These are phyloP conservation scores for Coptotermes formosanus DNA, from an alignment of 1,140 invertebrate species.

Conservation along the genomic window DNA sequence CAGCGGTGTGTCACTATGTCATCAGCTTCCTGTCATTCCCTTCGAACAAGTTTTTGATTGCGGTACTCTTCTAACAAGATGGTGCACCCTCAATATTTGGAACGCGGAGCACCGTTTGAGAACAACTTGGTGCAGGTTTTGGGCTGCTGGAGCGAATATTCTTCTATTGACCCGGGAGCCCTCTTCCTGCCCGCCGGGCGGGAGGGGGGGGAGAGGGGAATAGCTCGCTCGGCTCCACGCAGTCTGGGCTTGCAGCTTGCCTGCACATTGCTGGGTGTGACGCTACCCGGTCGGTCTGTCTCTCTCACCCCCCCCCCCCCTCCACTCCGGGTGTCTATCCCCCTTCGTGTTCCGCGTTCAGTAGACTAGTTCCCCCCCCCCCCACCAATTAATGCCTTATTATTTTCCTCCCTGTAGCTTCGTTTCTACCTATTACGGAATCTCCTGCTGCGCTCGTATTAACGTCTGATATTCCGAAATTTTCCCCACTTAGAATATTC, in stretches of 20 bases:
- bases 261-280: neutral
- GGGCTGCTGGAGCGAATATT: constrained; percentile 3
- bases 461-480: neutral
- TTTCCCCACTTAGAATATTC: neutral
- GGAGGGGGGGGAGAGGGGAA: too few relatives aligned
- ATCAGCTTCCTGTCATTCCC: too few relatives aligned
- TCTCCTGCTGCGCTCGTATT: neutral
- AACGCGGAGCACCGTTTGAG: neutral
- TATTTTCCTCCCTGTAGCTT: neutral
- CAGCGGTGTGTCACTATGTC: too few relatives aligned
- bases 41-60: too few relatives aligned
- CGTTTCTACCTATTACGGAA: too few relatives aligned
- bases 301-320: neutral
- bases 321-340: neutral
- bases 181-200: neutral
- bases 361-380: neutral
- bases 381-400: neutral
- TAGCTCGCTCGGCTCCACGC: neutral
- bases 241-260: neutral
- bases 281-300: neutral
- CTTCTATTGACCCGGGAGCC: constrained; percentile 16
- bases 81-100: too few relatives aligned
- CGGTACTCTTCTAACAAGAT: too few relatives aligned
- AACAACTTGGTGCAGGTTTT: neutral
- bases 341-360: neutral